phyloP scores from a whole-genome alignment of 2,888 invertebrate genomes.

The Drepanosiphum platanoidis region DNA sequence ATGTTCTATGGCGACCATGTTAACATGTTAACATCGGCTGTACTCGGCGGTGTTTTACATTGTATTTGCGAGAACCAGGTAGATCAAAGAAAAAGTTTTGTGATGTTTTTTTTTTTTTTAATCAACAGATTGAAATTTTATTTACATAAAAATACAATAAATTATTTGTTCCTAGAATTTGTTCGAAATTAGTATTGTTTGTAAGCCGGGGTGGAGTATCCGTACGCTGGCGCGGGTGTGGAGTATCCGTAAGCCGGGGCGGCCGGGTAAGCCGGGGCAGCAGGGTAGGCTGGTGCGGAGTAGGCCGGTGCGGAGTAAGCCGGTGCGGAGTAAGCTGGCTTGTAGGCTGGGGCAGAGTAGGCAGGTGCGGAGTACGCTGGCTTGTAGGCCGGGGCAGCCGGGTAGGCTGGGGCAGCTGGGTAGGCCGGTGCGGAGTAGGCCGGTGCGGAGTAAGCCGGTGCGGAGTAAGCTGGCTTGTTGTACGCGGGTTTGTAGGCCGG shows the following conservation, averaged over 20 bases:
- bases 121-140: slow-evolving; percentile 35
- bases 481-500: slow-evolving; percentile 35
- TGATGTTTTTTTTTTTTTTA: no score
- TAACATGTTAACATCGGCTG: no score
- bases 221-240: slow-evolving; percentile 1
- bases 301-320: slow-evolving; percentile 28
- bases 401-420: slow-evolving; percentile 13
- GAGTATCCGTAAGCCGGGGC: background rate
- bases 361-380: slow-evolving; percentile 55
- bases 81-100: background rate
- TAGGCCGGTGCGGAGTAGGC: slow-evolving; percentile 13
- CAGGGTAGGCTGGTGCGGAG: slow-evolving; percentile 33
- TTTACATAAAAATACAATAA: slow-evolving; percentile 47
- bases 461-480: slow-evolving; percentile 54
- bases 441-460: slow-evolving; percentile 32
- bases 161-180: background rate
- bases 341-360: slow-evolving; percentile 21
- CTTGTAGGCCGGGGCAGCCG: slow-evolving; percentile 30
- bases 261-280: slow-evolving; percentile 55
- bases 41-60: no score
- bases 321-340: slow-evolving; percentile 7
- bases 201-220: slow-evolving; percentile 43
- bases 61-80: background rate
- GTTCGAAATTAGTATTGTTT: slow-evolving; percentile 33
- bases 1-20: no score